Percentiles rank a stretch among this genome's conserved stretches.
phyloP scores from a whole-genome alignment of 2,797 vertebrate species.

The Pelochelys cantorii region DNA sequence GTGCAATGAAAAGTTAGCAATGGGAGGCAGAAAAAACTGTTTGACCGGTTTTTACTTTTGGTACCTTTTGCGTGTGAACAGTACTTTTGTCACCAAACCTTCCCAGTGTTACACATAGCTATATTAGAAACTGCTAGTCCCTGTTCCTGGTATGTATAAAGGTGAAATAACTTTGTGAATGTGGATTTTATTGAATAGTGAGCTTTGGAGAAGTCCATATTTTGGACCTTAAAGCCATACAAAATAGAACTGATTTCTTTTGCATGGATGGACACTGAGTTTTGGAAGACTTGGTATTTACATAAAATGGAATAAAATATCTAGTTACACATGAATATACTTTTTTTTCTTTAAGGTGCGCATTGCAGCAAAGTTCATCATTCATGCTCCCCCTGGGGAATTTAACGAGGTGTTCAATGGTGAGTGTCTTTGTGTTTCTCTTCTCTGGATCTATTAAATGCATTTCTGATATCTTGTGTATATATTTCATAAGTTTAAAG shows the following conservation, averaged over 20 bases:
- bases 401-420: conserved; percentile 98
- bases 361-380: conserved; percentile 96
- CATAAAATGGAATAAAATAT: background rate
- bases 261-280: background rate
- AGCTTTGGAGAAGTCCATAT: background rate
- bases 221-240: background rate
- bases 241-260: background rate
- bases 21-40: no score
- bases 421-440: conserved; percentile 79
- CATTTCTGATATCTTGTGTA: background rate
- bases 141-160: background rate
- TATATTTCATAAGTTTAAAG: background rate
- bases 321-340: background rate
- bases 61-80: no score
- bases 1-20: no score
- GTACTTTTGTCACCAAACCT: no score
- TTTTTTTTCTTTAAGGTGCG: conserved; percentile 86
- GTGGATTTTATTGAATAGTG: background rate
- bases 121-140: background rate
- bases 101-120: background rate
- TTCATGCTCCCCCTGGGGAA: conserved; percentile 96
- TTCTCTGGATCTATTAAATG: background rate
- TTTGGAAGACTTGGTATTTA: background rate
- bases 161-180: background rate
- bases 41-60: no score